phyloP scores from a whole-genome alignment of 2,113 vertebrate genomes.

The Lonchura striata region DNA sequence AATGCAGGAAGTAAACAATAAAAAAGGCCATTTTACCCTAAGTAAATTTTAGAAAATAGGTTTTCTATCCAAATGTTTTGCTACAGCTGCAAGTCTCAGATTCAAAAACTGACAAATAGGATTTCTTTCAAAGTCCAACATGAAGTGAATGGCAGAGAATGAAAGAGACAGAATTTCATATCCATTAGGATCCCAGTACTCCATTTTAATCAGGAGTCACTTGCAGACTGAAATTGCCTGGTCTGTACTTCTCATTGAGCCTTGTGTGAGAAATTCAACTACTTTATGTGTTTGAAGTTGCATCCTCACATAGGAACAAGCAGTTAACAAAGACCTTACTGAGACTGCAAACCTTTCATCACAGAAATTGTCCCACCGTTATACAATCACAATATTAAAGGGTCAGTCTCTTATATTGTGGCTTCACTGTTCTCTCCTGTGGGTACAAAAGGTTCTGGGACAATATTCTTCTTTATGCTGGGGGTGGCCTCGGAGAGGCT shows the following conservation, averaged over 20 bases:
- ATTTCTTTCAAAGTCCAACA: constrained; percentile 42
- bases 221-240: not conserved
- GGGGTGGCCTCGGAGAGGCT: not conserved
- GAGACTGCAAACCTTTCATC: not conserved
- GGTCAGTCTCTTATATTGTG: not conserved
- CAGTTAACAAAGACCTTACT: not conserved
- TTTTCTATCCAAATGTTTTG: constrained; percentile 50
- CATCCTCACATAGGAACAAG: not conserved
- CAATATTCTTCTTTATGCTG: not conserved
- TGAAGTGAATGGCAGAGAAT: not conserved
- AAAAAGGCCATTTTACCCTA: constrained; percentile 48
- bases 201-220: not conserved
- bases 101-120: constrained; percentile 24
- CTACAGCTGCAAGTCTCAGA: not conserved
- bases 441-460: not conserved
- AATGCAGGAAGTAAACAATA: constrained; percentile 60
- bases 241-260: not conserved
- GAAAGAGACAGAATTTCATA: not conserved
- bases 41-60: constrained; percentile 47
- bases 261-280: not conserved
- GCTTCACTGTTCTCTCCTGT: not conserved
- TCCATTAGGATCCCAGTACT: not conserved
- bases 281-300: not conserved
- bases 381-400: not conserved
- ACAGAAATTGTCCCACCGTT: not conserved